phyloP scores from a whole-genome alignment of 2,113 vertebrate species.

The Craseonycteris thonglongyai region DNA sequence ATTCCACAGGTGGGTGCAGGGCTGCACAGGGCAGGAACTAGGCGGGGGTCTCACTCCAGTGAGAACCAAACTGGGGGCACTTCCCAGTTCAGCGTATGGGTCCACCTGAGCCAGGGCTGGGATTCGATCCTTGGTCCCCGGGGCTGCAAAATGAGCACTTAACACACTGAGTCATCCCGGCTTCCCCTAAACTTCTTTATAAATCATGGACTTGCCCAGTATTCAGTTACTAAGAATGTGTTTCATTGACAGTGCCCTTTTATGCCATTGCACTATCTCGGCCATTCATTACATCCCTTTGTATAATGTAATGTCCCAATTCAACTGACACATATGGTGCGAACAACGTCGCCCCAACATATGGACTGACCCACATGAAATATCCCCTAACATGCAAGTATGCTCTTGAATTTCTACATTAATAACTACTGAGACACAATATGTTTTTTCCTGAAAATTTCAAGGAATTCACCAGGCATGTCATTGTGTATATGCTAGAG shows the following conservation, averaged over 20 bases:
- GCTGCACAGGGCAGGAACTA: too few species aligned
- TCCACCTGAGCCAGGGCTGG: too few species aligned
- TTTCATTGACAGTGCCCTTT: not conserved
- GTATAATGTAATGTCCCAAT: not conserved
- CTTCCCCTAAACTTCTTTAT: not conserved
- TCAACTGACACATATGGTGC: not conserved
- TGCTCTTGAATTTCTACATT: not conserved
- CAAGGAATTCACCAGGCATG: not conserved
- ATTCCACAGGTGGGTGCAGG: too few species aligned
- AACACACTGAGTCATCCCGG: too few species aligned
- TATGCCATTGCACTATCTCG: not conserved
- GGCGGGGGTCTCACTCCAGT: too few species aligned
- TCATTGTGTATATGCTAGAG: not conserved
- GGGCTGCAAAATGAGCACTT: too few species aligned
- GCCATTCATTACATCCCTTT: not conserved
- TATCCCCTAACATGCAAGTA: not conserved
- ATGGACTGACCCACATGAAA: not conserved
- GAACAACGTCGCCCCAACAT: not conserved
- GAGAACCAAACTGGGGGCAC: too few species aligned
- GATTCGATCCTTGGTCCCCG: too few species aligned
- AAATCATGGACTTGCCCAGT: not conserved
- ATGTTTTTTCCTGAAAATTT: not conserved
- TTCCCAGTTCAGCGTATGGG: too few species aligned
- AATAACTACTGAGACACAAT: not conserved
- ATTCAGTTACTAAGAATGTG: not conserved